Conservation (phyloP, 2,888 invertebrate genomes). For the Laothoe populi region DNA sequence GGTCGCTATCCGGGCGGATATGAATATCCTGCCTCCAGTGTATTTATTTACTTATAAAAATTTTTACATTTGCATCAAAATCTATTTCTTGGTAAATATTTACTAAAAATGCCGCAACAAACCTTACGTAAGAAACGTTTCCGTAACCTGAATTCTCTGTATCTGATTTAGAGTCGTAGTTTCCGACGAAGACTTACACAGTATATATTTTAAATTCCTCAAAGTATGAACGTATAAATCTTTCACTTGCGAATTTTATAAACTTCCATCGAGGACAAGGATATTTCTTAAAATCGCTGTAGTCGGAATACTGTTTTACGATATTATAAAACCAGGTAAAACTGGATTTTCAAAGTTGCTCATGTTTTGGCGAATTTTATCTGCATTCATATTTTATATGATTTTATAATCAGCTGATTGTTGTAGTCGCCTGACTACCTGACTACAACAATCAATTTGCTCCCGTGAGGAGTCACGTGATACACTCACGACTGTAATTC, state of each 20-base stretch:
- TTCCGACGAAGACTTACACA: conserved; percentile 15
- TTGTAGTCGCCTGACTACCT: too few species aligned
- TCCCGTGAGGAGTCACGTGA: too few species aligned
- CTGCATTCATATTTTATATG: too few species aligned
- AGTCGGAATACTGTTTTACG: background rate
- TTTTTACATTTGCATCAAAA: background rate
- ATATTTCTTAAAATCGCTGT: background rate
- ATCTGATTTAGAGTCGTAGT: conserved; percentile 16
- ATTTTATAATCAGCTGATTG: too few species aligned
- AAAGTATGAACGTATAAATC: conserved; percentile 24
- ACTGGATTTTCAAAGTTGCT: background rate
- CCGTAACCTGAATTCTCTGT: conserved; percentile 7
- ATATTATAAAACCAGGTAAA: background rate
- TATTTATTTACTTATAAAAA: too few species aligned
- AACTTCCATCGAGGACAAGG: conserved; percentile 15
- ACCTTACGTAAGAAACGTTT: background rate
- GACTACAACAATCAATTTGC: too few species aligned
- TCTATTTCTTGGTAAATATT: background rate
- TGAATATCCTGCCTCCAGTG: too few species aligned
- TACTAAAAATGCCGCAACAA: background rate
- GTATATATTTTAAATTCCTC: conserved; percentile 20
- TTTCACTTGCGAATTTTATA: conserved; percentile 19
- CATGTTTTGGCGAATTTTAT: too few species aligned
- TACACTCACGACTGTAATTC: too few species aligned
- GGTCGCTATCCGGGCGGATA: too few species aligned